Conservation (phyloP, 2,888 invertebrate species). For the Halocaridina rubra region DNA sequence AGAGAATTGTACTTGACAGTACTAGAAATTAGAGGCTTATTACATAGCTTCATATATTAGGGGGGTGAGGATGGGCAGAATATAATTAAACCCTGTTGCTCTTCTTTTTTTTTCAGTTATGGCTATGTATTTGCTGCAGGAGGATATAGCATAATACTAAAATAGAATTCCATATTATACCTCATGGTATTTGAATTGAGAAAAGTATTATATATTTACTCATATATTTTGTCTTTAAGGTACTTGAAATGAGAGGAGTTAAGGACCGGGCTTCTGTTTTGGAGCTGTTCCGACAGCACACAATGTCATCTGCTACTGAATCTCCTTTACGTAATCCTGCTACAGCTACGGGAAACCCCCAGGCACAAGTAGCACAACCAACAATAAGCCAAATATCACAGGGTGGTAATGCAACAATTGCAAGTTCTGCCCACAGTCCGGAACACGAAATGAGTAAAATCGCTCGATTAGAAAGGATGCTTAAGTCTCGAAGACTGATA, state of each 20-base stretch:
- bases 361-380: neutral
- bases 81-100: too few species aligned
- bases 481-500: slow-evolving; percentile 61
- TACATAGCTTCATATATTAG: too few species aligned
- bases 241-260: slow-evolving; percentile 58
- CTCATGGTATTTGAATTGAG: too few species aligned
- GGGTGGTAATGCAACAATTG: neutral
- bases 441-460: slow-evolving; percentile 62
- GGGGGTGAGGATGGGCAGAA: too few species aligned
- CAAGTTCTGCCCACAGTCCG: slow-evolving; percentile 27
- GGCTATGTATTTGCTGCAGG: too few species aligned
- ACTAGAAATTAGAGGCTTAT: too few species aligned
- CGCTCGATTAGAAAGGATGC: slow-evolving; percentile 58
- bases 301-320: neutral
- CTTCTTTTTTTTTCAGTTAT: too few species aligned
- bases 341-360: neutral
- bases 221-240: slow-evolving; percentile 14
- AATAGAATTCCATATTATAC: too few species aligned
- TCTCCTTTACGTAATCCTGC: slow-evolving; percentile 17
- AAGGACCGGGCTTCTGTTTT: slow-evolving; percentile 57
- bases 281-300: slow-evolving; percentile 56
- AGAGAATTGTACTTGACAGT: too few species aligned
- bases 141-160: too few species aligned
- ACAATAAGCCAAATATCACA: neutral
- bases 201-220: too few species aligned